Evolutionary conservation across 2,888 invertebrate species (phyloP), one percentile per base, ranked within the genome.

Genomic region (Cheilosia pagana): DNA sequence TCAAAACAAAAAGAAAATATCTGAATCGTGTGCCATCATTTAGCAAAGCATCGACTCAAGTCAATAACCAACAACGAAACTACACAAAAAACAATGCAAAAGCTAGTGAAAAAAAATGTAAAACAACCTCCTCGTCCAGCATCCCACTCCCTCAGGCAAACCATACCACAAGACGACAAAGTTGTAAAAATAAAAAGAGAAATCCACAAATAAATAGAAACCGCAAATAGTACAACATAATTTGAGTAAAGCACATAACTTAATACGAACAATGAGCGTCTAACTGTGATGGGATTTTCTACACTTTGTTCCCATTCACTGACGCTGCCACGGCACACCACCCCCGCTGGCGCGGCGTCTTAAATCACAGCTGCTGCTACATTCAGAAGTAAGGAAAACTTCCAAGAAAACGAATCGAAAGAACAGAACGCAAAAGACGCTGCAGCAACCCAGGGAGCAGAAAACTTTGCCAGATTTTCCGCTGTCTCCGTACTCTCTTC

Each of bases 201-300:
- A 65, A 35, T 62, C 75, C 12, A 6, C 77, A 78, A 63, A 81
- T 67, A 79, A 74, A 74, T 55, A 78, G 62, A 57, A 77, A 78
- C 82, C 82, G 55, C 82, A 83, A 78, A 83, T 72, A 78, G 78
- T 74, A 78, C 78, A 83, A 78, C 82, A 83, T 74, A 83, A 83
- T 78, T 78, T 67, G 78, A 74, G 53, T 74, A 50, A 78, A 78
- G 82, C 78, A 78, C 82, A 83, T 83, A 83, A 83, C 82, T 83
- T 83, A 78, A 78, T 83, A 67, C 82, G 82, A 83, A 83, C 82
- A 83, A 83, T 78, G 72, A 83, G 78, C 78, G 52, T 83, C 72
- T 68, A 78, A 83, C 72, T 83, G 82, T 72, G 77, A 72, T 45
- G 67, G 76, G 82, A 82, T 82, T 77, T 72, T 57, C 67, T 52